These are phyloP conservation scores for Drosophila maculinotata DNA, from an alignment of 2,888 invertebrate genomes.

Conservation along the genomic window DNA sequence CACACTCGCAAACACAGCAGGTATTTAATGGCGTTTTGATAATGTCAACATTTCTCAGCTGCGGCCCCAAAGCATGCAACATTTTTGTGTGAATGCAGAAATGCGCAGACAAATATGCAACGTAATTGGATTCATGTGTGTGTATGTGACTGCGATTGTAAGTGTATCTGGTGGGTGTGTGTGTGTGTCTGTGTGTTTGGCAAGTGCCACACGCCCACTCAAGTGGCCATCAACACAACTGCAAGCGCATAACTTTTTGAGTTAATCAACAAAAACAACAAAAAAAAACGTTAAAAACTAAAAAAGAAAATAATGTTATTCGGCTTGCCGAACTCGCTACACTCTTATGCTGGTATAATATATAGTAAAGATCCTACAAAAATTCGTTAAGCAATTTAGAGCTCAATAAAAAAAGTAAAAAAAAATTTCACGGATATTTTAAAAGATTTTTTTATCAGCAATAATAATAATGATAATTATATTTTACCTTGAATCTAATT, in stretches of 20 bases:
- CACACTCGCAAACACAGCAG: slow-evolving; percentile 1
- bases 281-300: slow-evolving; percentile 13
- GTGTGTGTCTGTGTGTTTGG: neutral
- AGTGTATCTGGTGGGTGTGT: neutral
- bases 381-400: too few species aligned
- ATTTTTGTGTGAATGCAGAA: slow-evolving; percentile 45
- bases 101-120: slow-evolving; percentile 50
- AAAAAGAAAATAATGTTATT: neutral
- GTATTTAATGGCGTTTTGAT: slow-evolving; percentile 54
- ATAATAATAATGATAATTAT: too few species aligned
- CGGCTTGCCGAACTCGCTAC: neutral
- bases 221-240: slow-evolving; percentile 35
- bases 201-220: slow-evolving; percentile 26
- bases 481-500: too few species aligned
- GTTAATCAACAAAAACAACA: slow-evolving; percentile 29
- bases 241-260: slow-evolving; percentile 26
- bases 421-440: too few species aligned
- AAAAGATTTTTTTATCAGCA: too few species aligned
- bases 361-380: neutral
- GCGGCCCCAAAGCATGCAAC: slow-evolving; percentile 53
- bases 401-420: neutral
- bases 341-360: neutral
- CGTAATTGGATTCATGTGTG: slow-evolving; percentile 56
- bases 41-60: slow-evolving; percentile 49
- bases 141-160: slow-evolving; percentile 8